A percentile compares a stretch with the other conserved stretches of the same genome.
These are phyloP conservation scores for Agrenia bidenticulata DNA, from an alignment of 2,888 invertebrate genomes.

Conservation along the genomic window DNA sequence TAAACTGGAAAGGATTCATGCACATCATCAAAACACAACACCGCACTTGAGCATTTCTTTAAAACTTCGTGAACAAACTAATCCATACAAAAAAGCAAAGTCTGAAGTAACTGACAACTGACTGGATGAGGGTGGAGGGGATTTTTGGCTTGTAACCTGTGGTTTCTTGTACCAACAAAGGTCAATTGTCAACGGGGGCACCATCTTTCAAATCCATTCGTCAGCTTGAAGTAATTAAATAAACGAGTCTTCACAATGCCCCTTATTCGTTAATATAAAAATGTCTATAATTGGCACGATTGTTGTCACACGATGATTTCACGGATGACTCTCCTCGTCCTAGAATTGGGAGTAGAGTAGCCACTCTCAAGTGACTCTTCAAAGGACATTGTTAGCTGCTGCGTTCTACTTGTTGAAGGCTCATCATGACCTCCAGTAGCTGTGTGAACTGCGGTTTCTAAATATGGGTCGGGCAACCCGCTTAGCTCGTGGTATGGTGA, in stretches of 20 bases:
- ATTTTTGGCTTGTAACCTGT: no score
- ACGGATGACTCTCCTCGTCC: slow-evolving; percentile 86
- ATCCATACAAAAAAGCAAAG: background rate
- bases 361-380: slow-evolving; percentile 92
- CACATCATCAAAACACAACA: slow-evolving; percentile 10
- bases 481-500: slow-evolving; percentile 92
- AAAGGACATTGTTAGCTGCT: slow-evolving; percentile 84
- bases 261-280: background rate
- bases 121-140: background rate
- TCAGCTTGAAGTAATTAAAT: slow-evolving; percentile 1
- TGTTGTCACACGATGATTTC: slow-evolving; percentile 79
- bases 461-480: slow-evolving; percentile 84
- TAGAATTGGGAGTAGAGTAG: slow-evolving; percentile 90
- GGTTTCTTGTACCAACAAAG: no score
- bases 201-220: no score
- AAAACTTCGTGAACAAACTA: no score
- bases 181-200: background rate
- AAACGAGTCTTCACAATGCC: slow-evolving; percentile 6
- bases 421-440: slow-evolving; percentile 31
- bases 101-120: background rate
- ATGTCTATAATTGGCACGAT: slow-evolving; percentile 48
- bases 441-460: slow-evolving; percentile 59
- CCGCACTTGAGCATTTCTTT: slow-evolving; percentile 18
- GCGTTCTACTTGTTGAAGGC: slow-evolving; percentile 57
- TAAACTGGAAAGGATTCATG: no score